Evolutionary conservation across 2,888 invertebrate species (phyloP), one percentile per base, ranked within the genome.

Genomic region (Brachyptera risi): DNA sequence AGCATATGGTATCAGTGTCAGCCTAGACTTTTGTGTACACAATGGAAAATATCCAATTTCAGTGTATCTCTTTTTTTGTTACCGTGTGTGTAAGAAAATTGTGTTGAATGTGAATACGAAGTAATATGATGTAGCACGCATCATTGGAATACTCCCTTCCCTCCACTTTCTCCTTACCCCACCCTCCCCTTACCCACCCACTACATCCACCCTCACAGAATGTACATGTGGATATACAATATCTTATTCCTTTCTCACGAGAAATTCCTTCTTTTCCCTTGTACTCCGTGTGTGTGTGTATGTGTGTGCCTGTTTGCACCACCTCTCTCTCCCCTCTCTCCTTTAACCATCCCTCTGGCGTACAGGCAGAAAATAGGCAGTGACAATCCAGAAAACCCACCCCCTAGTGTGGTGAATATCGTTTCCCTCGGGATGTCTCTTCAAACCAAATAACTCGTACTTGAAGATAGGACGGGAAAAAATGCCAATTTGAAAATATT

Each of bases 121-220:
- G 44, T 44, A 44, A 44, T 44, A 44, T 44, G 44, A 44, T 44
- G 44, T 44, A 44, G 31, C 31, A 37, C 38, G 54, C 38, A 37
- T 54, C 37, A 54, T 54, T 37, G 54, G 38, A 54, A 35, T 11
- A 13, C n/a, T n/a, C n/a, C n/a, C n/a, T n/a, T n/a, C n/a, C n/a
- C n/a, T n/a, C n/a, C 23, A 17, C 13, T 15, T 13, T 13, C 54
- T 11, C 54, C 54, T 31, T 31, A 15, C 2, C 4, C 17, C 51
- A 3, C 35, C 19, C 50, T 19, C 19, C 50, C 23, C 27, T 27
- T n/a, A 26, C 26, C 50, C 50, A 24, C 50, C 50, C 26, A 44
- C 21, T 4, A 13, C 26, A 5, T 26, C 51, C 35, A 37, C 37
- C 54, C 37, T 19, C 37, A 50, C 13, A n/a, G 13, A 50, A 19